Percentiles rank a stretch among this genome's conserved stretches.
These are phyloP conservation scores for Myocastor coypus DNA, from an alignment of 2,113 vertebrate genomes.

Conservation along the genomic window DNA sequence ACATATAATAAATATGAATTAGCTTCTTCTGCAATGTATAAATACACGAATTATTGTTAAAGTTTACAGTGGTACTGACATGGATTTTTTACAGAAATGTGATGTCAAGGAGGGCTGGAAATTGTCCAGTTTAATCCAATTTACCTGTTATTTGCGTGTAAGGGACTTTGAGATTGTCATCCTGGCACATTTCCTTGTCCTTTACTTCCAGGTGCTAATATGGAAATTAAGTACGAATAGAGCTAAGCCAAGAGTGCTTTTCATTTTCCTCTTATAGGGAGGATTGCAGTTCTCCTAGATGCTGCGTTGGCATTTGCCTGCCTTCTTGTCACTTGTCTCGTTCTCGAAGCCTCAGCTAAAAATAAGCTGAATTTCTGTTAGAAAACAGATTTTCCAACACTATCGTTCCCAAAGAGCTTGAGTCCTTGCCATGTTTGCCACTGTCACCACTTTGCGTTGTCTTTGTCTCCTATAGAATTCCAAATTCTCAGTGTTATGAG, in stretches of 20 bases:
- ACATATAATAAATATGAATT: neutral
- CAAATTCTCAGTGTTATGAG: neutral
- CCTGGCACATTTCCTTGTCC: neutral
- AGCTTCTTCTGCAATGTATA: neutral
- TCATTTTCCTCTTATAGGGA: neutral
- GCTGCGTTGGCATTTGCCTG: neutral
- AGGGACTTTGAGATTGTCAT: neutral
- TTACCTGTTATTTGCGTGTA: neutral
- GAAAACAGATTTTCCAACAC: neutral
- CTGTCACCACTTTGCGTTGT: neutral
- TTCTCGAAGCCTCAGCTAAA: neutral
- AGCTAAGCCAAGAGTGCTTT: neutral
- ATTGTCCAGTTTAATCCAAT: neutral
- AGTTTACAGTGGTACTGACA: neutral
- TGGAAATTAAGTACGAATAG: neutral
- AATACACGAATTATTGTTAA: neutral
- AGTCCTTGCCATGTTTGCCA: no score
- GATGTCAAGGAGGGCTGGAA: neutral
- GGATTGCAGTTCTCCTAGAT: neutral
- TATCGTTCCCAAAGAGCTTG: neutral
- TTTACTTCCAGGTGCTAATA: neutral
- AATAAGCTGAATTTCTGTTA: neutral
- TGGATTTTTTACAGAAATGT: neutral
- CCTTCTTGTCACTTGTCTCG: neutral
- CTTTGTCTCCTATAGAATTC: neutral